Evolutionary conservation across 1,140 invertebrate genomes (phyloP).

Genomic region (Drosophila ambigua): DNA sequence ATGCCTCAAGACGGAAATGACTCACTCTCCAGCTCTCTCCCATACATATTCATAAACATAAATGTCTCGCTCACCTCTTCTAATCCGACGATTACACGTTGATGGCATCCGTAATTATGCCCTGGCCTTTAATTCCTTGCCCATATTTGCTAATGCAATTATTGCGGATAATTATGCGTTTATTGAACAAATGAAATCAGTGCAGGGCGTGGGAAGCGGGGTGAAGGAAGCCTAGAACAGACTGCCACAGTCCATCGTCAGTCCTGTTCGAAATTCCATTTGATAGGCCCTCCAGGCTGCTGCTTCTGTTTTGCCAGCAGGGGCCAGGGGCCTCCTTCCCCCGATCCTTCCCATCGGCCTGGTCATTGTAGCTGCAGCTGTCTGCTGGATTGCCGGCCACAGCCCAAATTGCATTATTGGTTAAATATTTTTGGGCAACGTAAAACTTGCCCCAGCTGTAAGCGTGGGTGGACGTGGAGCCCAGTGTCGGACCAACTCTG

Average conservation of each 20-base stretch:
- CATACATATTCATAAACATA: too few relatives aligned
- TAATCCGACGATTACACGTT: constrained; percentile 27
- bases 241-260: constrained; percentile 31
- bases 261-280: constrained; percentile 31
- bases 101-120: constrained; percentile 58
- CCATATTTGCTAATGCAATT: constrained; percentile 77
- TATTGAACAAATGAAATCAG: constrained; percentile 64
- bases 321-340: too few relatives aligned
- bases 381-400: constrained; percentile 16
- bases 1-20: constrained; percentile 32
- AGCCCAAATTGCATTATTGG: constrained; percentile 58
- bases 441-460: too few relatives aligned
- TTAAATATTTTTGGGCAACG: constrained; percentile 57
- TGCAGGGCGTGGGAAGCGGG: neutral
- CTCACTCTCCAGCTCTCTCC: neutral
- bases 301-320: constrained; percentile 11
- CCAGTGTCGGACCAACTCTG: constrained; percentile 12
- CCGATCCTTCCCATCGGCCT: neutral
- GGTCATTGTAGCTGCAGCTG: constrained; percentile 17
- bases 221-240: neutral
- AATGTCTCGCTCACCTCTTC: too few relatives aligned
- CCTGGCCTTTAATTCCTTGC: constrained; percentile 39
- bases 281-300: constrained; percentile 31
- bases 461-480: neutral
- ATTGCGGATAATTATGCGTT: constrained; percentile 75